Base-by-base conservation (phyloP, 2,888 invertebrate genomes). In the Ophraella communa region DNA sequence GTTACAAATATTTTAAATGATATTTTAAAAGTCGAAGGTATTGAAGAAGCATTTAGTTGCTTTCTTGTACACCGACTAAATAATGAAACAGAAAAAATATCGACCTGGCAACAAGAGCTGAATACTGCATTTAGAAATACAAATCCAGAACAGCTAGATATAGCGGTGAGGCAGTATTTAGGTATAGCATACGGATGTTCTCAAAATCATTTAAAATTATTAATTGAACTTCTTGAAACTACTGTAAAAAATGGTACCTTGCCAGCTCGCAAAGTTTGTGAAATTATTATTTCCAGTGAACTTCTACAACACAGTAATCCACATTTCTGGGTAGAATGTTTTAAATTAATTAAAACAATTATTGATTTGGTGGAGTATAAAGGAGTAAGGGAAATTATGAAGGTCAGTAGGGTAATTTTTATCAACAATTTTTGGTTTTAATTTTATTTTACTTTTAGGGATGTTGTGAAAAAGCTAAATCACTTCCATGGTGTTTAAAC, bases 341-440 rank as follows among this genome's bases (percentile, higher is more conserved):
- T 98, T 79, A 87, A 87, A 71, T 84, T 97, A 3, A 90, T 98
- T 58, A 87, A 91, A 72, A 90, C 89, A 79, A 90, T 96, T 45
- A 93, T 98, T 75, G 91, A 92, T 39, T 91, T 93, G 62, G 96
- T 97, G 1, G 96, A 97, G 81, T 98, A 98, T 79, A 98, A 98
- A 84, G 97, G 95, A 14, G 95, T 95, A 0, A 84, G 95, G 71
- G 95, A 95, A 85, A 92, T 95, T 64, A 94, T 95, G 93, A 95
- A 94, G 85, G 92, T 90, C 81, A 76, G 76, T 62, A 21, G 10
- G 7, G 39, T 5, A 39, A 35, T 14, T 35, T 24, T 24, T 24
- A 30, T 1, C 27, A 27, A 27, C 27, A 30, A 8, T 53, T 23
- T 11, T 17, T 33, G 4, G 5, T 23, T 27, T 8, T 42, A 42